Percentiles rank a stretch among this genome's conserved stretches.
Conservation (phyloP, 2,113 vertebrate genomes). For the Columbina picui region DNA sequence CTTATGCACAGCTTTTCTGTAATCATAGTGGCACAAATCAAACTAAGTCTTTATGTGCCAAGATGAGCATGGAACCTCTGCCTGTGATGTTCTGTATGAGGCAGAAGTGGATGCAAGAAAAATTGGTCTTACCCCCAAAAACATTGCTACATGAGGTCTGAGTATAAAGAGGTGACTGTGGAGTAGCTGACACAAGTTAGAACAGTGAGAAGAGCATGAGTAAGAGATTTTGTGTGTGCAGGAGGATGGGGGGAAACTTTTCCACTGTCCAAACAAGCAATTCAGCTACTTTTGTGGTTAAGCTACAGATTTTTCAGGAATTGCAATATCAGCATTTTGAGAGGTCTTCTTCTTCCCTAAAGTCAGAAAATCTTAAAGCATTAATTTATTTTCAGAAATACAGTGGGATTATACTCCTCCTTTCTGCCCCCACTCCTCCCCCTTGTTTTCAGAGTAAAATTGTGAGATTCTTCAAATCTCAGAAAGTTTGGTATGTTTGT, state of each 20-base stretch:
- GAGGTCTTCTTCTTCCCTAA: background rate
- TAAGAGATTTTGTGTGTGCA: background rate
- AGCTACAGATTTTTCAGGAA: background rate
- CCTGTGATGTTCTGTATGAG: fast-evolving
- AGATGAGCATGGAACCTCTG: background rate
- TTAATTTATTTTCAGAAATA: background rate
- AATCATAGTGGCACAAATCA: background rate
- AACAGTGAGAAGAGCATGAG: background rate
- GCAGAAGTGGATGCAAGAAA: fast-evolving
- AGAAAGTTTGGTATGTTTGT: background rate
- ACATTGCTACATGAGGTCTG: fast-evolving
- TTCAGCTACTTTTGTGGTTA: background rate
- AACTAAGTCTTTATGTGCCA: background rate
- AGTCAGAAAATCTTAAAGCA: background rate
- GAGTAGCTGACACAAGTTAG: too few species aligned
- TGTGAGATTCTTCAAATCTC: background rate
- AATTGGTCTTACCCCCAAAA: background rate
- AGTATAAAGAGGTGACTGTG: background rate
- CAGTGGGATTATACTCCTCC: background rate
- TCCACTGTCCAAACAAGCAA: background rate
- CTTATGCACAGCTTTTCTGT: background rate
- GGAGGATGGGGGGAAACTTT: background rate
- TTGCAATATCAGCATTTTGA: background rate
- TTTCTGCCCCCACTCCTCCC: background rate
- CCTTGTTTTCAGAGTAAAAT: background rate